Evolutionary conservation across 1,140 invertebrate genomes (phyloP).

Genomic region (Drosophila tropicalis): DNA sequence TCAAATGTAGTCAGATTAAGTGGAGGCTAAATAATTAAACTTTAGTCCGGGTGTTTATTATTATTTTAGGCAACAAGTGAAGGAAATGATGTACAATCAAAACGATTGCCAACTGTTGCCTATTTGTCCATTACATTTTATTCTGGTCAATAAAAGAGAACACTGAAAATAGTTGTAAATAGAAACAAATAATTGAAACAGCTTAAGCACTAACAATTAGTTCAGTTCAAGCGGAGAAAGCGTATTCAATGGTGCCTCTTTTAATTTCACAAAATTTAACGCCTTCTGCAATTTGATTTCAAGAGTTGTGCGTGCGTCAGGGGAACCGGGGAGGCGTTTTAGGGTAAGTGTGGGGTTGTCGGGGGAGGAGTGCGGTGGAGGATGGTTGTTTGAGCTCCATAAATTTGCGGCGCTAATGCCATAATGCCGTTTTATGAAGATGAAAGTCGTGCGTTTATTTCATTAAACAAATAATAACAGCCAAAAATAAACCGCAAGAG

Average conservation of each 20-base stretch:
- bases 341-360: background rate
- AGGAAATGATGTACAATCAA: no score
- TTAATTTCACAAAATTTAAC: background rate
- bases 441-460: conserved; percentile 82
- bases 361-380: conserved; percentile 24
- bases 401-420: conserved; percentile 77
- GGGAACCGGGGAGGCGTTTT: background rate
- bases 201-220: background rate
- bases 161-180: no score
- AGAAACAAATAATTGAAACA: background rate
- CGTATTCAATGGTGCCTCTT: background rate
- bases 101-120: no score
- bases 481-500: conserved; percentile 74
- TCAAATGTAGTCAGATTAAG: no score
- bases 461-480: conserved; percentile 81
- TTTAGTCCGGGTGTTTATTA: no score
- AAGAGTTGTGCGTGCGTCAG: background rate
- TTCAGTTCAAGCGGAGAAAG: background rate
- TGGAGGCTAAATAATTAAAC: no score
- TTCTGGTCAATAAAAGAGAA: no score
- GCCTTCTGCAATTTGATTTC: conserved; percentile 9
- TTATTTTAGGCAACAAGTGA: no score
- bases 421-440: conserved; percentile 81
- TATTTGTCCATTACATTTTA: no score
- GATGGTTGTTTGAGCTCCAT: conserved; percentile 43